Evolutionary conservation across 2,113 vertebrate species (phyloP), one percentile per base, ranked within the genome.

Genomic region (Saguinus imperator): DNA sequence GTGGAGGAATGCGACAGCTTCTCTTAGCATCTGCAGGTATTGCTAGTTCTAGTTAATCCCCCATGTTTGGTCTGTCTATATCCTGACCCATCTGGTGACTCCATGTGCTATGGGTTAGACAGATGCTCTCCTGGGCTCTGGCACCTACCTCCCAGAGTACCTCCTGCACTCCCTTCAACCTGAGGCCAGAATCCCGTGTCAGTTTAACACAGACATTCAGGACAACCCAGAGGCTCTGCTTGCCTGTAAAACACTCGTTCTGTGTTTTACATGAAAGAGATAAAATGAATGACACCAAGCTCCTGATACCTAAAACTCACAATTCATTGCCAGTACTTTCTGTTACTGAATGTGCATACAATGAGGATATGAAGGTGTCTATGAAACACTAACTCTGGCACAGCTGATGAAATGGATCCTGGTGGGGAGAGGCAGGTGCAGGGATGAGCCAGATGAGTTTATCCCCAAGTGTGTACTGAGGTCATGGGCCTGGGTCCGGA

Each of bases 161-260:
- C 81, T 20, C 81, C 4, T 29, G 37, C 8, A 37, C 35, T 18
- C 37, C 37, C 55, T 20, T 35, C 13, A 29, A 4, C 43, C 25
- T 8, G 18, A 52, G n/a, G 3, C 25, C 32, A 16, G n/a, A 35
- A 3, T 5, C 18, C 0, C 0, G 7, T 0, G 7, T 21, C 55
- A 55, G 43, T 50, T 35, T 16, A 14, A 35, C 27, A 16, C 6
- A 70, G 10, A 43, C 20, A 23, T 6, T 35, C 37, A 35, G 18
- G 12, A 37, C 12, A 17, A 57, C 45, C 55, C 16, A 10, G 52
- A 13, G 9, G 9, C 2, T 23, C 10, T 8, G 20, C 14, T 14
- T 8, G 4, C 40, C 40, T n/a, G 2, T 8, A 20, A 29, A 27
- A n/a, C 6, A 4, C 23, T 8, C 0, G 0, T 61, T 40, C 90